phyloP scores from a whole-genome alignment of 1,140 invertebrate species.

The Papilio glaucus region DNA sequence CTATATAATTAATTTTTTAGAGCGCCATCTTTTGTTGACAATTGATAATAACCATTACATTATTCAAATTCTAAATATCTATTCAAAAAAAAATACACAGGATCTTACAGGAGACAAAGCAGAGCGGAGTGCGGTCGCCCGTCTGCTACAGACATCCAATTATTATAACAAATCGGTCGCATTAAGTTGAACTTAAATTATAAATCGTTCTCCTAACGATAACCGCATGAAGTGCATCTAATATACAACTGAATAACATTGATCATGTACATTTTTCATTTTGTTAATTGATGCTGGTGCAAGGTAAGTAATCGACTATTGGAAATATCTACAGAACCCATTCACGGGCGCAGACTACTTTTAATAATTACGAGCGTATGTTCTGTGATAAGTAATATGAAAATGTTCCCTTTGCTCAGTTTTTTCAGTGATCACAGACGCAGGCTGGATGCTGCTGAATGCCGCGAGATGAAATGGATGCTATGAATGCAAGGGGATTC shows the following conservation, averaged over 20 bases:
- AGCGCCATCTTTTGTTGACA: too few relatives aligned
- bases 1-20: too few relatives aligned
- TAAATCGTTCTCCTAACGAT: too few relatives aligned
- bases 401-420: neutral
- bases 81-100: too few relatives aligned
- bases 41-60: too few relatives aligned
- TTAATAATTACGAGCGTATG: conserved; percentile 5
- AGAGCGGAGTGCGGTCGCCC: too few relatives aligned
- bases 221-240: conserved; percentile 3
- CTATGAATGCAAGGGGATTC: neutral
- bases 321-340: neutral
- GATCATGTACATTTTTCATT: neutral
- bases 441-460: neutral
- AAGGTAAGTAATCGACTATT: neutral
- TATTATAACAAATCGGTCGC: too few relatives aligned
- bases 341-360: neutral
- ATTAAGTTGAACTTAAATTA: too few relatives aligned
- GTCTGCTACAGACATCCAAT: too few relatives aligned
- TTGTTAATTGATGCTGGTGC: neutral
- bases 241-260: neutral
- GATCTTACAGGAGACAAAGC: too few relatives aligned
- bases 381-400: neutral
- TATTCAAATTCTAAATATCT: too few relatives aligned
- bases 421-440: neutral
- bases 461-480: neutral